A percentile compares a stretch with the other conserved stretches of the same genome.
phyloP scores from a whole-genome alignment of 2,888 invertebrate species.

The Nematopogon swammerdamellus region DNA sequence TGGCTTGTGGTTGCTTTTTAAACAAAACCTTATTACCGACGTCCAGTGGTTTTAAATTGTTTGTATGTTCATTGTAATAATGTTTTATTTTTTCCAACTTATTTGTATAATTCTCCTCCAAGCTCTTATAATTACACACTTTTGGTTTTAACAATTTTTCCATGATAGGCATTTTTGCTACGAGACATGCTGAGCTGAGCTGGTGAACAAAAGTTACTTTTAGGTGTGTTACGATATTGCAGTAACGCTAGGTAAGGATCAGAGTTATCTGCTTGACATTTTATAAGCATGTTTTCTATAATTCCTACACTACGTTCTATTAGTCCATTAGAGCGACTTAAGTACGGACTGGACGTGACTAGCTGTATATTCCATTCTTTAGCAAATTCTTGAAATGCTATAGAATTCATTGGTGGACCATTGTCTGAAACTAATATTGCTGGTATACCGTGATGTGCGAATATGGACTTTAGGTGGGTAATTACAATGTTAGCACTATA shows the following conservation, averaged over 20 bases:
- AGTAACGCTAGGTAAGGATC: slow-evolving; percentile 10
- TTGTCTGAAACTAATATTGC: background rate
- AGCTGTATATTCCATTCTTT: background rate
- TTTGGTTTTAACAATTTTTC: too few relatives aligned
- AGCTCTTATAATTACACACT: too few relatives aligned
- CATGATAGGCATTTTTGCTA: slow-evolving; percentile 2
- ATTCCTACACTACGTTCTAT: slow-evolving; percentile 2
- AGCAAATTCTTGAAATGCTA: background rate
- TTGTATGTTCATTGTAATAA: too few relatives aligned
- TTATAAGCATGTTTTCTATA: slow-evolving; percentile 8
- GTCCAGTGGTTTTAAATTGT: too few relatives aligned
- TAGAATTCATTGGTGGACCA: background rate
- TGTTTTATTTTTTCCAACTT: too few relatives aligned
- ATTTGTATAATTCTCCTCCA: too few relatives aligned
- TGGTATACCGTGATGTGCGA: slow-evolving; percentile 5
- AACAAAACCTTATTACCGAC: too few relatives aligned
- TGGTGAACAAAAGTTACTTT: background rate
- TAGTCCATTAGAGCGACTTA: slow-evolving; percentile 1
- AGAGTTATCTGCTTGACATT: slow-evolving; percentile 1
- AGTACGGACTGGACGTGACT: background rate
- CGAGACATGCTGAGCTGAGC: background rate
- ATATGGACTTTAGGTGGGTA: slow-evolving; percentile 6
- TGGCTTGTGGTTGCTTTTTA: too few relatives aligned
- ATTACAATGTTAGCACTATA: slow-evolving; percentile 6
- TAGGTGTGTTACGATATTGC: slow-evolving; percentile 10